phyloP scores from a whole-genome alignment of 2,888 invertebrate genomes.

The Gonocerus acuteangulatus region DNA sequence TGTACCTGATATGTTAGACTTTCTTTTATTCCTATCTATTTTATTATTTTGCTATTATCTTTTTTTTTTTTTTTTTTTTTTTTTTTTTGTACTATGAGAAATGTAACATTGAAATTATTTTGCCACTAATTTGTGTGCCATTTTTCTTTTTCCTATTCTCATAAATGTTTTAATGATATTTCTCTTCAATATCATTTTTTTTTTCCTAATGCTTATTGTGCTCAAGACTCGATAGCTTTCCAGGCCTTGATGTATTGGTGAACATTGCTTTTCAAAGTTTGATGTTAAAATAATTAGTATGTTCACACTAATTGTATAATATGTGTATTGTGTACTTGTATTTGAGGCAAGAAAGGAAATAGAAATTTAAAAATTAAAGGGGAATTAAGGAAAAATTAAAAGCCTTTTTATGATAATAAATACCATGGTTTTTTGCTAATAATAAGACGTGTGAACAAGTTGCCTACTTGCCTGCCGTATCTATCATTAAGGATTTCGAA shows the following conservation, averaged over 20 bases:
- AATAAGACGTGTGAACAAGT: not conserved
- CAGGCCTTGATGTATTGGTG: not conserved
- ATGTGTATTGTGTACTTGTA: not conserved
- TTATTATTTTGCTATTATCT: too few species aligned
- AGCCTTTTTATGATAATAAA: not conserved
- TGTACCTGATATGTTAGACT: constrained; percentile 11
- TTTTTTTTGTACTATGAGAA: too few species aligned
- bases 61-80: too few species aligned
- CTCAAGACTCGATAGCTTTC: not conserved
- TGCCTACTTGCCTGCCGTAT: constrained; percentile 8
- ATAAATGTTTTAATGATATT: not conserved
- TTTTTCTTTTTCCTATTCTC: not conserved
- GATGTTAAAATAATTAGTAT: not conserved
- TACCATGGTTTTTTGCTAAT: not conserved
- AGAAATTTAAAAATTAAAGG: not conserved
- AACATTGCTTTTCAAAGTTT: not conserved
- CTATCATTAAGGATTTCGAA: constrained; percentile 19
- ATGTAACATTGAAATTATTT: too few species aligned
- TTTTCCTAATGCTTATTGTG: not conserved
- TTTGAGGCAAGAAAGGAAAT: not conserved
- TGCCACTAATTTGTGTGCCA: too few species aligned
- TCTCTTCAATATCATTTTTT: not conserved
- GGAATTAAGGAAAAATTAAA: not conserved
- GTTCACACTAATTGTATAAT: not conserved
- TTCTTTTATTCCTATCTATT: not conserved